A percentile compares a stretch with the other conserved stretches of the same genome.
phyloP scores from a whole-genome alignment of 2,113 vertebrate genomes.

The Zapornia atra region DNA sequence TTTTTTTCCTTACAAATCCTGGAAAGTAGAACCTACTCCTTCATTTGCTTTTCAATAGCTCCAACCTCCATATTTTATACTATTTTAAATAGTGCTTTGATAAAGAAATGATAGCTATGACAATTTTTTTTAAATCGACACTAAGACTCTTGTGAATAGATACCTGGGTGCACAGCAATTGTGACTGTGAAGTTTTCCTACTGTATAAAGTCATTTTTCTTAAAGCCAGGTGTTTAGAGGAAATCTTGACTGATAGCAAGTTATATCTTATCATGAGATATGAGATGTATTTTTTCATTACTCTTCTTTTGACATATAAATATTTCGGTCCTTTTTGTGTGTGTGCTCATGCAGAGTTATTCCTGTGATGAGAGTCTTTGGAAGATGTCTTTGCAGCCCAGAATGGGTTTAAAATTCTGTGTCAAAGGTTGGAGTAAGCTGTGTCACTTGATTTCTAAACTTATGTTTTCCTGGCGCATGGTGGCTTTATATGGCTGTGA shows the following conservation, averaged over 20 bases:
- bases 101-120: not conserved
- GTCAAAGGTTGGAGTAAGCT: not conserved
- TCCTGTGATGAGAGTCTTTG: not conserved
- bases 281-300: not conserved
- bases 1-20: not conserved
- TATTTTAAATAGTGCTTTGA: not conserved
- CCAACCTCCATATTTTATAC: not conserved
- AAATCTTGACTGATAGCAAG: not conserved
- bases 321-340: not conserved
- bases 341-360: not conserved
- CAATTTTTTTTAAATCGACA: not conserved
- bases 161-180: not conserved
- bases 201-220: not conserved
- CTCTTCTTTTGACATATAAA: not conserved
- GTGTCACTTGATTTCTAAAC: conserved; percentile 16
- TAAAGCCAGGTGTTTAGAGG: not conserved
- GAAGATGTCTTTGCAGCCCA: not conserved
- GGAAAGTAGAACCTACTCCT: not conserved
- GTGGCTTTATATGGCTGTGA: not conserved
- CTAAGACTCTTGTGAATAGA: not conserved
- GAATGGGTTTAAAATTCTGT: not conserved
- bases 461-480: not conserved
- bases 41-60: not conserved
- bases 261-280: not conserved
- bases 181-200: not conserved